Evolutionary conservation across 2,113 vertebrate species (phyloP).

Genomic region (Hydropotes inermis): DNA sequence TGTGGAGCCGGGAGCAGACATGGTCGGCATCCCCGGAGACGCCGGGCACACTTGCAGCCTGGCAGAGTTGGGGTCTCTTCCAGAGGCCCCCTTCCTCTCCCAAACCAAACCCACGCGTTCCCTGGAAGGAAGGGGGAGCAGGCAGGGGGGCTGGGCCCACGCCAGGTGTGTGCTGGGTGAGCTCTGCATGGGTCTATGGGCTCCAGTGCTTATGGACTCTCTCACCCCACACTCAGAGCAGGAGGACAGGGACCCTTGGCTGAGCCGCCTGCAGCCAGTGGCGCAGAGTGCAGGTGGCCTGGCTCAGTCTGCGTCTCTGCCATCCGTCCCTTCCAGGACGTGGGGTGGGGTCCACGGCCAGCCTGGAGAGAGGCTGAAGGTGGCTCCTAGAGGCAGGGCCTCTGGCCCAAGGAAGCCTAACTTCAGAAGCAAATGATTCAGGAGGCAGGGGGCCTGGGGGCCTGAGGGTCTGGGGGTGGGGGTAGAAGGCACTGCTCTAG

Average conservation of each 20-base stretch:
- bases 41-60: not conserved
- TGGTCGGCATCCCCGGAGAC: not conserved
- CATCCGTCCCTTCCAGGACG: not conserved
- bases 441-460: not conserved
- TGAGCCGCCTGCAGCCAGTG: not conserved
- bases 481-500: not conserved
- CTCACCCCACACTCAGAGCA: accelerated
- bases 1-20: not conserved
- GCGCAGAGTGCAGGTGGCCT: accelerated
- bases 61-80: not conserved
- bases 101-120: not conserved
- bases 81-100: not conserved
- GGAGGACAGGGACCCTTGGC: accelerated
- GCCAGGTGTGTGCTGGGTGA: not conserved
- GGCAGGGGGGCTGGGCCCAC: accelerated
- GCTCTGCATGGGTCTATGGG: not conserved
- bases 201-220: not conserved
- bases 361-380: not conserved
- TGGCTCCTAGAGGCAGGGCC: not conserved
- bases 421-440: not conserved
- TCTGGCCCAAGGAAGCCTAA: not conserved
- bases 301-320: not conserved
- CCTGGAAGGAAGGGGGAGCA: not conserved
- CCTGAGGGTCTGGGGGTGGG: not conserved
- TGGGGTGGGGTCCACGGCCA: not conserved